Evolutionary conservation across 2,113 vertebrate species (phyloP).

Genomic region (Phoxinus phoxinus): DNA sequence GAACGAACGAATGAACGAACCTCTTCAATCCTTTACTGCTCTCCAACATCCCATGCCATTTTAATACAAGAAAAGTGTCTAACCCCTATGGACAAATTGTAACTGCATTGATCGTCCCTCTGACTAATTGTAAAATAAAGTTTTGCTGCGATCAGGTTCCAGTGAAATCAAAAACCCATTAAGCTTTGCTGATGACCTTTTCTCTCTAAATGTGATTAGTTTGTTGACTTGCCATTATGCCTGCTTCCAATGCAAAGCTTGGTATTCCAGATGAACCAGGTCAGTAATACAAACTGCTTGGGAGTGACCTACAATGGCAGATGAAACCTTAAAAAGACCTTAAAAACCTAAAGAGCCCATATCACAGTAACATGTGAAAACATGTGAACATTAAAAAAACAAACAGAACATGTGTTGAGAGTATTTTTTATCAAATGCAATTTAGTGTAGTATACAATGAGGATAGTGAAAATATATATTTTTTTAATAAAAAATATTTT

Average conservation of each 20-base stretch:
- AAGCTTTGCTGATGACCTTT: conserved; percentile 63
- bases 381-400: background rate
- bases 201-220: conserved; percentile 50
- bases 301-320: background rate
- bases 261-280: background rate
- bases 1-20: background rate
- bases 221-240: conserved; percentile 36
- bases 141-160: conserved; percentile 64
- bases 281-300: background rate
- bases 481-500: background rate
- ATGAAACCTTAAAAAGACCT: background rate
- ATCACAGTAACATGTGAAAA: background rate
- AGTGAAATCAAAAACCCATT: conserved; percentile 64
- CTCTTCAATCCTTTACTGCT: background rate
- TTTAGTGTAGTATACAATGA: background rate
- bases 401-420: background rate
- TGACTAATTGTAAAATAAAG: conserved; percentile 74
- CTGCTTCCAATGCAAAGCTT: conserved; percentile 6
- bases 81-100: conserved; percentile 47
- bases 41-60: conserved; percentile 26
- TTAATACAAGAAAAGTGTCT: conserved; percentile 7
- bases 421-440: background rate
- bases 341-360: background rate
- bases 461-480: background rate
- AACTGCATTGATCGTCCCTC: conserved; percentile 63